Evolutionary conservation across 1,140 invertebrate genomes (phyloP), one percentile per base, ranked within the genome.

Genomic region (Drosophila funebris): DNA sequence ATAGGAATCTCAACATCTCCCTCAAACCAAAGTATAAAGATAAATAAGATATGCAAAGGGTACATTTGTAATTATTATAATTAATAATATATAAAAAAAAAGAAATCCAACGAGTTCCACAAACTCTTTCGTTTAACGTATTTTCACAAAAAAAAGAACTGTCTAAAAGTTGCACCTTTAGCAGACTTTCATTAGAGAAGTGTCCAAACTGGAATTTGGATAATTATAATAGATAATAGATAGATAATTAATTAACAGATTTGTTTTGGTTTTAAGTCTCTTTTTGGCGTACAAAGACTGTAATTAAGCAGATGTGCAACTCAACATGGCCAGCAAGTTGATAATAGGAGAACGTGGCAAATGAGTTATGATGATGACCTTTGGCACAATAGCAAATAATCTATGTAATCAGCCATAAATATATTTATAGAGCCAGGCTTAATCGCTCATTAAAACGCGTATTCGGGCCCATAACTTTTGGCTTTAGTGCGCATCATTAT

Each of bases 371-470:
- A 29, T 41, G 58, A 52, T 76, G 78, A 67, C 73, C 67, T 73
- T 68, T 69, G 33, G 37, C 48, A 41, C 54, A 22, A 31, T 33
- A 7, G 11, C 20, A 48, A 29, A 37, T 60, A 60, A 67, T 67
- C n/a, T 58, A 53, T 69, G 48, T 60, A 73, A 70, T 76, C 64
- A 50, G 36, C 46, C 73, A 61, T 70, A 70, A 73, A 67, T 58
- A 50, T 37, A 78, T 78, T 76, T 44, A 71, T 61, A 58, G 66
- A 46, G 68, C 64, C 57, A 67, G 73, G 56, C 62, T 68, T 87
- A 71, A 85, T 74, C 82, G 73, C 52, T 41, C 64, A 73, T 85
- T 76, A 76, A 82, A 78, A 60, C n/a, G 57, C 39, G 52, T 63
- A 44, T 77, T 79, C 13, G 41, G 58, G 39, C 48, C 53, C 57